Percentiles rank a stretch among this genome's conserved stretches.
Conservation (phyloP, 92 coral and sea anemone species). For the Porites divaricata region DNA sequence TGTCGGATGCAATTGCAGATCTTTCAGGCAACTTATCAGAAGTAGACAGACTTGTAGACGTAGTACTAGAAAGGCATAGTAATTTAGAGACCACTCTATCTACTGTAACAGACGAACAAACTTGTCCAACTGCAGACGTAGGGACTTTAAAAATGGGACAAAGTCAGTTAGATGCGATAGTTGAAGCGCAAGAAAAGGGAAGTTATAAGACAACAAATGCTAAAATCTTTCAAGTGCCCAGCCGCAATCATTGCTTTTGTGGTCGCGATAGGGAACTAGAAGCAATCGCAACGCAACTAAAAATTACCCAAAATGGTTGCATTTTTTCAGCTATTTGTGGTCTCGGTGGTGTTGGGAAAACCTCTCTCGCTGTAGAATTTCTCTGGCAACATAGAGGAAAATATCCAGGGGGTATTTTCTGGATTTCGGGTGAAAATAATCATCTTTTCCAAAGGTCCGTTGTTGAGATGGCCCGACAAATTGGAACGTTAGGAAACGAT, state of each 20-base stretch:
- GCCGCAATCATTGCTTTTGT: slow-evolving; percentile 66
- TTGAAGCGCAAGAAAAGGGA: slow-evolving; percentile 10
- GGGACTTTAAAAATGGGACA: background rate
- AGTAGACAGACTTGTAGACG: background rate
- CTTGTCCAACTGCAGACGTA: background rate
- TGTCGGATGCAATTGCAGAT: slow-evolving; percentile 7
- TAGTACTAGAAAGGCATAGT: slow-evolving; percentile 5
- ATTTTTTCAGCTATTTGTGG: slow-evolving; percentile 70
- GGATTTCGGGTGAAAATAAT: slow-evolving; percentile 86
- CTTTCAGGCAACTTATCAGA: background rate
- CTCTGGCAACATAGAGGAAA: slow-evolving; percentile 45
- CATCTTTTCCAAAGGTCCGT: slow-evolving; percentile 65
- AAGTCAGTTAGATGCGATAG: slow-evolving; percentile 1
- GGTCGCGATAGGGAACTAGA: slow-evolving; percentile 68
- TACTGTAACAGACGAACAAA: slow-evolving; percentile 6
- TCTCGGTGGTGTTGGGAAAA: slow-evolving; percentile 90
- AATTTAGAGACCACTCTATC: background rate
- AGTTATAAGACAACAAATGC: background rate
- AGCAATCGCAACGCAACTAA: slow-evolving; percentile 28
- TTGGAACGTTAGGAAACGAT: slow-evolving; percentile 69
- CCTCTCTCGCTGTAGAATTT: slow-evolving; percentile 85
- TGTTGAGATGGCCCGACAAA: slow-evolving; percentile 68
- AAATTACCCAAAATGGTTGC: slow-evolving; percentile 32
- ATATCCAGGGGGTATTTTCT: slow-evolving; percentile 84
- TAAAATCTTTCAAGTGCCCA: slow-evolving; percentile 63